Percentiles rank a stretch among this genome's conserved stretches.
phyloP scores from a whole-genome alignment of 2,888 invertebrate species.

The Phyllotreta cruciferae region DNA sequence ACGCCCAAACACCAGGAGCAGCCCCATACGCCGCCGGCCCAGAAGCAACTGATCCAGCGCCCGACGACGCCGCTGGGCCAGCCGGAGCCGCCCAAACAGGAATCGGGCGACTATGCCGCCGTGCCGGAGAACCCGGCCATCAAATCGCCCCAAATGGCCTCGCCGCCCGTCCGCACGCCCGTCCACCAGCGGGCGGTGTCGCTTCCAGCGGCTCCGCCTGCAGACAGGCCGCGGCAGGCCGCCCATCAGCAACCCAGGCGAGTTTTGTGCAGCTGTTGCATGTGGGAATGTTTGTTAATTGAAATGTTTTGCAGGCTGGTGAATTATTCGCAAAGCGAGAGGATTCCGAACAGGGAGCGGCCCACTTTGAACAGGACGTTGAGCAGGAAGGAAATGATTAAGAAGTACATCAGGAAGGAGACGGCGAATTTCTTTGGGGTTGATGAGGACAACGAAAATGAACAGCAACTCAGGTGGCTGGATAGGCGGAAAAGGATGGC shows the following conservation, averaged over 20 bases:
- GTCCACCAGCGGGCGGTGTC: constrained; percentile 51
- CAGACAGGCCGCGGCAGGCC: constrained; percentile 43
- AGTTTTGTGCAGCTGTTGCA: too few species aligned
- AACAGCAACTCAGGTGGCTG: constrained; percentile 72
- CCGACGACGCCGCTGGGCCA: constrained; percentile 35
- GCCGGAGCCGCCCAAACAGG: constrained; percentile 31
- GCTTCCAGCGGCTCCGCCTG: constrained; percentile 49
- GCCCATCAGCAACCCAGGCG: constrained; percentile 2
- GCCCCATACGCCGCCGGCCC: constrained; percentile 32
- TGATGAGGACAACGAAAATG: constrained; percentile 77
- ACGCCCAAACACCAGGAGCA: constrained; percentile 32
- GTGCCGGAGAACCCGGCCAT: constrained; percentile 24
- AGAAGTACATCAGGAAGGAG: constrained; percentile 77
- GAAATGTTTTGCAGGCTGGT: constrained; percentile 41
- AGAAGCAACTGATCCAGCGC: constrained; percentile 39
- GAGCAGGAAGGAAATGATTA: constrained; percentile 61
- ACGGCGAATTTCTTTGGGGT: constrained; percentile 88
- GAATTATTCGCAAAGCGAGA: constrained; percentile 57
- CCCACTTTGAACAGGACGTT: constrained; percentile 58
- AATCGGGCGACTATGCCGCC: constrained; percentile 29
- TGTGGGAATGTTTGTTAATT: too few species aligned
- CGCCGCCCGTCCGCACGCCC: constrained; percentile 38
- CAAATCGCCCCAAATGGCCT: constrained; percentile 28
- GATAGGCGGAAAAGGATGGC: constrained; percentile 81
- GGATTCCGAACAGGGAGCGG: constrained; percentile 52